Evolutionary conservation across 1,140 invertebrate species (phyloP).

Genomic region (Procambarus virginalis): DNA sequence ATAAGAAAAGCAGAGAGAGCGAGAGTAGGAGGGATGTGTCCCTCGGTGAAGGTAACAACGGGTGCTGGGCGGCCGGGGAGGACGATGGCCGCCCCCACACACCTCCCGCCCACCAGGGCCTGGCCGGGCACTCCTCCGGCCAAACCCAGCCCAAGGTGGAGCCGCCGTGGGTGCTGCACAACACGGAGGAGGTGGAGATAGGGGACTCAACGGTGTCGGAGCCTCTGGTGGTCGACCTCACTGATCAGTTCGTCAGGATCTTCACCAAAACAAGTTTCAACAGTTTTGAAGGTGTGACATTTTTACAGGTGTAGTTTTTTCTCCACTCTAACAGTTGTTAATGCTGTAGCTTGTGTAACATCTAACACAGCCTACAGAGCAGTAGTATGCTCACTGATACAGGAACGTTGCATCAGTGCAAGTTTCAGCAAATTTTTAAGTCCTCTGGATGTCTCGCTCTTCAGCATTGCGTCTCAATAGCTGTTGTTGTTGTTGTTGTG

Average conservation of each 20-base stretch:
- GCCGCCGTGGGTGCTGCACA: not conserved
- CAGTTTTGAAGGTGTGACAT: constrained; percentile 32
- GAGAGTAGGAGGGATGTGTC: too few relatives aligned
- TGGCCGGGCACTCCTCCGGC: not conserved
- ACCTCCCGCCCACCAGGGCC: not conserved
- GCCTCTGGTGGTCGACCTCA: constrained; percentile 24
- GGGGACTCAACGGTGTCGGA: constrained; percentile 8
- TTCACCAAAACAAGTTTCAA: constrained; percentile 35
- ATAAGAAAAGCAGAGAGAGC: not conserved
- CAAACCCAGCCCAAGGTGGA: not conserved
- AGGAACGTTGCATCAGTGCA: not conserved
- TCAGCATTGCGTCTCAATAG: too few relatives aligned
- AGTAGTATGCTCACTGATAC: not conserved
- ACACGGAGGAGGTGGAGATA: constrained; percentile 21
- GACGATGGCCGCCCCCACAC: not conserved
- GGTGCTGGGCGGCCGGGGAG: not conserved
- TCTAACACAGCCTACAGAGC: too few relatives aligned
- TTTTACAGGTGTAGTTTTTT: not conserved
- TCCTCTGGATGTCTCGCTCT: too few relatives aligned
- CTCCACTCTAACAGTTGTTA: not conserved
- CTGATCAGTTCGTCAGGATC: constrained; percentile 18
- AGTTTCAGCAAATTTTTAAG: not conserved
- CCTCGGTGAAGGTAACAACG: not conserved
- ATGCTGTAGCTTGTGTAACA: too few relatives aligned
- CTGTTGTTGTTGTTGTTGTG: too few relatives aligned